phyloP scores from a whole-genome alignment of 2,113 vertebrate species.

The Zootoca vivipara region DNA sequence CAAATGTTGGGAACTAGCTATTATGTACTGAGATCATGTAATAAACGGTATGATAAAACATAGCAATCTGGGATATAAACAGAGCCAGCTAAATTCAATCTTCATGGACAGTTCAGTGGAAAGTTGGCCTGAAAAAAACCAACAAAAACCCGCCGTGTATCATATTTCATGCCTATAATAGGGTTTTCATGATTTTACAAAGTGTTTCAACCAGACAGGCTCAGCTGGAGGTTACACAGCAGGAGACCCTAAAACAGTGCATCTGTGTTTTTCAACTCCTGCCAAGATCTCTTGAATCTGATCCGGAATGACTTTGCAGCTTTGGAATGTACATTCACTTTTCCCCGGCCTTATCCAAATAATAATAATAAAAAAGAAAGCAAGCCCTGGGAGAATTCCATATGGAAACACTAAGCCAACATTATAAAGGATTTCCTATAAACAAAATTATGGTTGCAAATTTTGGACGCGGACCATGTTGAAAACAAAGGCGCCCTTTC shows the following conservation, averaged over 20 bases:
- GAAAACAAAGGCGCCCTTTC: constrained; percentile 81
- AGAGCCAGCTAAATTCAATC: constrained; percentile 74
- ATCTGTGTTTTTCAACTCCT: constrained; percentile 90
- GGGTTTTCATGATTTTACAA: constrained; percentile 89
- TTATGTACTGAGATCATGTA: not conserved
- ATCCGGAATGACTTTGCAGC: constrained; percentile 97
- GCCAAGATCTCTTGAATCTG: constrained; percentile 96
- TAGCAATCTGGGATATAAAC: not conserved
- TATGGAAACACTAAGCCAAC: constrained; percentile 87
- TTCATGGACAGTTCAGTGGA: constrained; percentile 82
- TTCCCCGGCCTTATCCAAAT: constrained; percentile 85
- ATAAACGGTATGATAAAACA: constrained; percentile 17
- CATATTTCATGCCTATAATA: constrained; percentile 88
- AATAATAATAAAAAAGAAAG: constrained; percentile 47
- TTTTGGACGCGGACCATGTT: constrained; percentile 77
- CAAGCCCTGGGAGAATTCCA: constrained; percentile 88
- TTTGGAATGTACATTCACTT: constrained; percentile 97
- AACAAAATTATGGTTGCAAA: constrained; percentile 86
- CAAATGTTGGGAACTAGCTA: not conserved
- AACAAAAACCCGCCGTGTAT: constrained; percentile 70
- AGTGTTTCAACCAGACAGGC: constrained; percentile 84
- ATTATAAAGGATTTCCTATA: constrained; percentile 89
- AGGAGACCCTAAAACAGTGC: constrained; percentile 81
- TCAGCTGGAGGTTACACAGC: constrained; percentile 85
- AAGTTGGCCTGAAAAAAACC: constrained; percentile 72